These are phyloP conservation scores for Nesidiocoris tenuis DNA, from an alignment of 2,888 invertebrate genomes.

Conservation along the genomic window DNA sequence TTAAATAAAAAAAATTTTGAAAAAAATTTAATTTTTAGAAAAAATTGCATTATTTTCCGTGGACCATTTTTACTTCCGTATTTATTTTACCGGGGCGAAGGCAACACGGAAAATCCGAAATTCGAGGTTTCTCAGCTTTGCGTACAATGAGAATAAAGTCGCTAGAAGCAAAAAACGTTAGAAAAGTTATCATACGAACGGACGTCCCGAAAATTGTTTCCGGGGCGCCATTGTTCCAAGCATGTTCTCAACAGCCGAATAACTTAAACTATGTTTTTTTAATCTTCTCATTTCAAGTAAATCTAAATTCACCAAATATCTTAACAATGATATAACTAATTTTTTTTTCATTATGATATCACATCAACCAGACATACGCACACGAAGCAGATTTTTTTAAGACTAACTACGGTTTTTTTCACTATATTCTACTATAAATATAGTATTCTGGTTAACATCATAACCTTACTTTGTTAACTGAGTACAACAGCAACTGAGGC, in stretches of 20 bases:
- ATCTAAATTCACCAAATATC: slow-evolving; percentile 44
- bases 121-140: slow-evolving; percentile 26
- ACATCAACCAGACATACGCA: slow-evolving; percentile 49
- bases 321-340: slow-evolving; percentile 43
- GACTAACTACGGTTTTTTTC: slow-evolving; percentile 48
- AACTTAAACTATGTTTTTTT: slow-evolving; percentile 40
- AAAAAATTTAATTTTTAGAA: no score
- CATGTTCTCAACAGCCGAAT: slow-evolving; percentile 47
- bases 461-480: slow-evolving; percentile 49
- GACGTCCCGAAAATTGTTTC: slow-evolving; percentile 31
- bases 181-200: slow-evolving; percentile 40
- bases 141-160: slow-evolving; percentile 39
- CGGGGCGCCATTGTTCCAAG: slow-evolving; percentile 16
- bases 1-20: no score
- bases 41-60: no score
- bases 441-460: slow-evolving; percentile 51
- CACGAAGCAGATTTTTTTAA: slow-evolving; percentile 49
- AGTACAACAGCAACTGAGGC: slow-evolving; percentile 49
- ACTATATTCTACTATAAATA: slow-evolving; percentile 50
- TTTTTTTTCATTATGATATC: slow-evolving; percentile 41
- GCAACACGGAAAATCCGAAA: neutral
- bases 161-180: slow-evolving; percentile 45
- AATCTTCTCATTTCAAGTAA: neutral
- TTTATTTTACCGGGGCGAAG: neutral
- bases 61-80: no score